Evolutionary conservation across 2,888 invertebrate species (phyloP).

Genomic region (Lasius fuliginosus): DNA sequence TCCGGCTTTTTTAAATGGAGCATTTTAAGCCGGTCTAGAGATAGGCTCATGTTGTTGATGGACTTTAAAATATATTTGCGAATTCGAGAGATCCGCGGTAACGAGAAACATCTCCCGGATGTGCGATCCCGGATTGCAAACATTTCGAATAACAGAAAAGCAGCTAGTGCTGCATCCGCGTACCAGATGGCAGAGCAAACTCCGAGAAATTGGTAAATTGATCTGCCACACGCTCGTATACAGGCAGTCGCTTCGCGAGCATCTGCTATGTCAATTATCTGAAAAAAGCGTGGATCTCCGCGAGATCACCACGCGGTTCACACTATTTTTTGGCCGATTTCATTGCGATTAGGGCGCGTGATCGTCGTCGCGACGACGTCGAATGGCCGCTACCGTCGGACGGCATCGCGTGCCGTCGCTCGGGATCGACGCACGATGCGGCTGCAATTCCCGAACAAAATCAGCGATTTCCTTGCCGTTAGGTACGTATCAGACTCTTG

Average conservation of each 20-base stretch:
- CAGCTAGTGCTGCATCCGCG: conserved; percentile 55
- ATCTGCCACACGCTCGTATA: conserved; percentile 59
- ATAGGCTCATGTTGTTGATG: background rate
- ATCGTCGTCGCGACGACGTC: conserved; percentile 8
- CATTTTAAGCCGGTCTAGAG: background rate
- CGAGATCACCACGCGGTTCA: background rate
- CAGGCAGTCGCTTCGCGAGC: conserved; percentile 49
- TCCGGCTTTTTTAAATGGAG: too few relatives aligned
- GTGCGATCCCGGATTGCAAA: conserved; percentile 15
- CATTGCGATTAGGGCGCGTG: background rate
- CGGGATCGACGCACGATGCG: conserved; percentile 32
- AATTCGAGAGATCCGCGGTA: background rate
- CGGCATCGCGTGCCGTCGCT: conserved; percentile 33
- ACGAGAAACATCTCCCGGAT: background rate
- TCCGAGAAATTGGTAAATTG: conserved; percentile 65
- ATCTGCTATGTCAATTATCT: conserved; percentile 58
- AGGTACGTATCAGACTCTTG: conserved; percentile 37
- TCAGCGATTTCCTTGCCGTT: background rate
- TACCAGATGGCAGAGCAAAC: conserved; percentile 70
- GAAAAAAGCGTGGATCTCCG: conserved; percentile 17
- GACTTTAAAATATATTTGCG: background rate
- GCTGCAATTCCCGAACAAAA: conserved; percentile 3
- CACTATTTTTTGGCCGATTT: background rate
- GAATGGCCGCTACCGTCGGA: conserved; percentile 39
- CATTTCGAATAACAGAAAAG: conserved; percentile 56